phyloP scores from a whole-genome alignment of 2,888 invertebrate species.

The Aricia artaxerxes region DNA sequence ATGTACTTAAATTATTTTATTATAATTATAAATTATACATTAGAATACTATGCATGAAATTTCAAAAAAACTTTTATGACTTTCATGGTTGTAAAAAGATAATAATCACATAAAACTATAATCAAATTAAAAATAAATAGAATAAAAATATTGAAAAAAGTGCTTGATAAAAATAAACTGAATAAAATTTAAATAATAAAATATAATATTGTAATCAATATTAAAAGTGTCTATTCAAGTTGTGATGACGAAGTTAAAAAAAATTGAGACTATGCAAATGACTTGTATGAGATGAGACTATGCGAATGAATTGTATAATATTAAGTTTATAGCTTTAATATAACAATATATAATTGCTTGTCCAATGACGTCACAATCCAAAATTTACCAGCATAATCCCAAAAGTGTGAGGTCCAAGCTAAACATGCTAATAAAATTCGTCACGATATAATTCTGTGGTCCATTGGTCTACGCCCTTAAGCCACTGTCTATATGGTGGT shows the following conservation, averaged over 20 bases:
- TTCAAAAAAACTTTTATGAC: background rate
- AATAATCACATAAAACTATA: background rate
- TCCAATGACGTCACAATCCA: background rate
- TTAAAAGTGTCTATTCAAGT: too few relatives aligned
- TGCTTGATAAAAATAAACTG: background rate
- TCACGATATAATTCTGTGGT: slow-evolving; percentile 4
- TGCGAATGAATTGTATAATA: too few relatives aligned
- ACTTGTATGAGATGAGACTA: too few relatives aligned
- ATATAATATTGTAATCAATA: too few relatives aligned
- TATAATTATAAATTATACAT: slow-evolving; percentile 1
- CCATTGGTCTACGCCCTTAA: background rate
- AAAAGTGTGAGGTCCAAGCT: background rate
- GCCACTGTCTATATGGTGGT: background rate
- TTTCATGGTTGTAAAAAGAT: background rate
- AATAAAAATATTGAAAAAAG: background rate
- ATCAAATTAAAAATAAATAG: background rate
- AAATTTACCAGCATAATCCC: background rate
- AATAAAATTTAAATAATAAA: too few relatives aligned
- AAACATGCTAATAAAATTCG: background rate
- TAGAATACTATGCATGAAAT: background rate
- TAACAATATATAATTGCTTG: too few relatives aligned
- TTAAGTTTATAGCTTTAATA: too few relatives aligned
- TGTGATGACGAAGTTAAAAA: too few relatives aligned
- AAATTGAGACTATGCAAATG: too few relatives aligned
- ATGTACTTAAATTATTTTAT: background rate